Base-by-base conservation (phyloP, 2,797 vertebrate genomes). In the Triplophysa yarkandensis region DNA sequence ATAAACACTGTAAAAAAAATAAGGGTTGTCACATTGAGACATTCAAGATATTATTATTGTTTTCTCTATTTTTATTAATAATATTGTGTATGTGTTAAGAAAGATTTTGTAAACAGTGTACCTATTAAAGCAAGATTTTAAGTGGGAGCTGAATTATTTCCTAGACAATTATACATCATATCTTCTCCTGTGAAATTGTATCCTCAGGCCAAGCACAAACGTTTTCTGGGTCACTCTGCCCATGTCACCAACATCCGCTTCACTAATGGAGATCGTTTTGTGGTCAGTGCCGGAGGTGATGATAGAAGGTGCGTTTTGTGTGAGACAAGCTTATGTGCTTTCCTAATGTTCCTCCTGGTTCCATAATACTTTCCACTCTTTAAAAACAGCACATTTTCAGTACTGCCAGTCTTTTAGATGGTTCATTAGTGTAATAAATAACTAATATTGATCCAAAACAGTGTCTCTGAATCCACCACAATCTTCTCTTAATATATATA, bases 241-340 rank as follows among this genome's bases (percentile, higher is more conserved):
- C 98, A 99, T 58, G 86, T 99, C 90, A 98, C 96, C 16, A 99
- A 98, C 54, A 87, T 98, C 30, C 95, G 96, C 50, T 98, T 99
- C 89, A 95, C 95, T 43, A 95, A 89, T 41, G 96, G 95, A 68
- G 98, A 99, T 68, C 94, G 92, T 77, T 97, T 94, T 0, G 93
- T 97, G 6, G 83, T 99, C 63, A 99, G 96, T 17, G 95, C 96
- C 0, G 98, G 98, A 76, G 98, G 96, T 43, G 96, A 99, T 2
- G 98, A 99, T 87, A 94, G 95, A 88, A 99, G 98, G 98, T 99
- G 84, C 50, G 9, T 30, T 58, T 34, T 52, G n/a, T 30, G n/a
- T 2, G 14, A 71, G 39, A 68, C 11, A 23, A 14, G 11, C 46
- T 14, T 36, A 3, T 25, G 17, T 48, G 25, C 48, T 21, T 71